These are phyloP conservation scores for Stenodera caucasica DNA, from an alignment of 2,888 invertebrate genomes.

Conservation along the genomic window DNA sequence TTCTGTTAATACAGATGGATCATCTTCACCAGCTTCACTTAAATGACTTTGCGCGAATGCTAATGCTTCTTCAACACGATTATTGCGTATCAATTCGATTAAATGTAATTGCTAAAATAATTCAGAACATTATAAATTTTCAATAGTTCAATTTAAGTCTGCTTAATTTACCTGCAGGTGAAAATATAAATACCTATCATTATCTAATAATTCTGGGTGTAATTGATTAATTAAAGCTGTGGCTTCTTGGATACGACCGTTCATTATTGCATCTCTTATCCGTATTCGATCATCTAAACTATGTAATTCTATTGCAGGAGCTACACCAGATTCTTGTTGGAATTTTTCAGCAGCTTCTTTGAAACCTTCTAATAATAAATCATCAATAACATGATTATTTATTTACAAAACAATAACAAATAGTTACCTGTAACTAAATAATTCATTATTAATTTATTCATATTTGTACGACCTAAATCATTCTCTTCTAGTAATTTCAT, in stretches of 20 bases:
- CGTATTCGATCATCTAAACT: constrained; percentile 89
- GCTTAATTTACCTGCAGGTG: constrained; percentile 80
- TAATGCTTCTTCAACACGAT: constrained; percentile 83
- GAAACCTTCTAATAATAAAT: constrained; percentile 71
- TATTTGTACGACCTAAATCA: constrained; percentile 85
- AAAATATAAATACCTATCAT: constrained; percentile 93
- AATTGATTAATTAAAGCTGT: constrained; percentile 91
- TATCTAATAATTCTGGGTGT: constrained; percentile 93
- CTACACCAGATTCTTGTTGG: constrained; percentile 88
- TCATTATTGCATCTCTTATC: constrained; percentile 92
- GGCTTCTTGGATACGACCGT: constrained; percentile 89
- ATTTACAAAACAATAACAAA: background rate
- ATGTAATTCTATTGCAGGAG: constrained; percentile 75
- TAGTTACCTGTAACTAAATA: constrained; percentile 90
- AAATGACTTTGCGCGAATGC: constrained; percentile 88
- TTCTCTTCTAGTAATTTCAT: constrained; percentile 72
- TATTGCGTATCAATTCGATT: constrained; percentile 82
- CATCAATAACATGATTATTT: background rate
- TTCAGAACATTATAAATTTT: background rate
- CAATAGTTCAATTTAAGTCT: no score
- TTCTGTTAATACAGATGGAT: constrained; percentile 73
- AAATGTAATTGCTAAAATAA: constrained; percentile 79
- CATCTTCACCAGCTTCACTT: constrained; percentile 85
- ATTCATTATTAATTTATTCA: constrained; percentile 98
- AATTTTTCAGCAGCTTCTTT: constrained; percentile 98